These are phyloP conservation scores for Halisarca cf. caerulea DNA, from an alignment of 37 sponge, comb jelly and placozoan species.

Conservation along the genomic window DNA sequence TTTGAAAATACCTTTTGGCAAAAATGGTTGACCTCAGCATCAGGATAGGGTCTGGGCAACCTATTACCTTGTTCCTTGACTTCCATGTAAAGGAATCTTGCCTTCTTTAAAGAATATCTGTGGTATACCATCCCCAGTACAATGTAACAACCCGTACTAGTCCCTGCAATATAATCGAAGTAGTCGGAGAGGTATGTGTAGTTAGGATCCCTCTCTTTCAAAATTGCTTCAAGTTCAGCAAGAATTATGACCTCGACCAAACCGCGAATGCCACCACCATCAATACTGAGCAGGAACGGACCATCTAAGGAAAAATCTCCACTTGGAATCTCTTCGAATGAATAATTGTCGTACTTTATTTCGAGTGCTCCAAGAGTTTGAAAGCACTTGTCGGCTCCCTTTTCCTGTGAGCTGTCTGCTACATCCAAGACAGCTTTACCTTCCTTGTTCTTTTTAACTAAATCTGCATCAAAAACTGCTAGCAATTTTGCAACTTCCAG, in stretches of 20 bases:
- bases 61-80: constrained; percentile 7
- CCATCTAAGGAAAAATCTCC: not conserved
- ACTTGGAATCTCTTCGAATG: not conserved
- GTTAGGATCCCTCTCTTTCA: constrained; percentile 36
- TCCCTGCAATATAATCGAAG: constrained; percentile 69
- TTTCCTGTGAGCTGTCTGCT: not conserved
- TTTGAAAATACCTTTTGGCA: constrained; percentile 14
- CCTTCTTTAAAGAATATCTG: not conserved
- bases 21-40: not conserved
- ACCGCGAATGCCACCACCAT: constrained; percentile 70
- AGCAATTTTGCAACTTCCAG: constrained; percentile 31
- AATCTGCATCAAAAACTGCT: constrained; percentile 44
- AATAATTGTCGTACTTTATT: not conserved
- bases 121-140: constrained; percentile 25
- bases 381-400: not conserved
- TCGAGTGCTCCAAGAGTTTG: constrained; percentile 11
- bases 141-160: constrained; percentile 60
- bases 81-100: not conserved
- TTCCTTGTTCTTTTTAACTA: constrained; percentile 19
- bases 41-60: constrained; percentile 5
- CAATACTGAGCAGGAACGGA: constrained; percentile 53
- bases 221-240: constrained; percentile 28
- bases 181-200: constrained; percentile 25
- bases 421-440: constrained; percentile 33
- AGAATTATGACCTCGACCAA: constrained; percentile 30